These are phyloP conservation scores for Trachemys scripta DNA, from an alignment of 2,113 vertebrate genomes.

Conservation along the genomic window DNA sequence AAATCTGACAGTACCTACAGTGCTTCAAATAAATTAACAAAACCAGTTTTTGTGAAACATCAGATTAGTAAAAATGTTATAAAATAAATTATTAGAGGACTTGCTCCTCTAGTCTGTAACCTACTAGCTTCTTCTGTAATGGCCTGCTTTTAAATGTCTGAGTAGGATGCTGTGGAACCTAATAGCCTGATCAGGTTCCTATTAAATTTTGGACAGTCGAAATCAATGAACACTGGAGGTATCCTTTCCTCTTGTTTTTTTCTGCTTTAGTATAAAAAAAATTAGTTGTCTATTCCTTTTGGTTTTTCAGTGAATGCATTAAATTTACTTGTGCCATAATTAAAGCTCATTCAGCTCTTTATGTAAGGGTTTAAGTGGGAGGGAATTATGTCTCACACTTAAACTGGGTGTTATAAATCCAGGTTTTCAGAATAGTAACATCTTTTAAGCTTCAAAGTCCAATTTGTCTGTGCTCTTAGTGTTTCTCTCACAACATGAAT, in stretches of 20 bases:
- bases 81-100: neutral
- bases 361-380: neutral
- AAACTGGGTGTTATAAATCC: neutral
- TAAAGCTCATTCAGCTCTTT: neutral
- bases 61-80: neutral
- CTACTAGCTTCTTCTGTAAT: neutral
- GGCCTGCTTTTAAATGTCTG: constrained; percentile 1
- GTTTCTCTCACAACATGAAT: constrained; percentile 27
- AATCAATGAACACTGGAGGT: neutral
- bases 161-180: constrained; percentile 13
- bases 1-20: neutral
- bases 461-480: neutral
- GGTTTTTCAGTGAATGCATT: neutral
- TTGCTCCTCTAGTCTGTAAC: neutral
- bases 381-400: neutral
- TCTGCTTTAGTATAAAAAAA: neutral
- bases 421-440: constrained; percentile 4
- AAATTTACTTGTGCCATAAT: too few species aligned
- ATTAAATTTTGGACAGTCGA: constrained; percentile 14
- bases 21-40: neutral
- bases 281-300: neutral
- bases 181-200: constrained; percentile 2
- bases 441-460: neutral
- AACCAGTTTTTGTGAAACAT: neutral
- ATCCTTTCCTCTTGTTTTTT: neutral